A percentile compares a stretch with the other conserved stretches of the same genome.
Evolutionary conservation across 1,140 invertebrate species (phyloP).

Genomic region (Diachasmimorpha longicaudata): DNA sequence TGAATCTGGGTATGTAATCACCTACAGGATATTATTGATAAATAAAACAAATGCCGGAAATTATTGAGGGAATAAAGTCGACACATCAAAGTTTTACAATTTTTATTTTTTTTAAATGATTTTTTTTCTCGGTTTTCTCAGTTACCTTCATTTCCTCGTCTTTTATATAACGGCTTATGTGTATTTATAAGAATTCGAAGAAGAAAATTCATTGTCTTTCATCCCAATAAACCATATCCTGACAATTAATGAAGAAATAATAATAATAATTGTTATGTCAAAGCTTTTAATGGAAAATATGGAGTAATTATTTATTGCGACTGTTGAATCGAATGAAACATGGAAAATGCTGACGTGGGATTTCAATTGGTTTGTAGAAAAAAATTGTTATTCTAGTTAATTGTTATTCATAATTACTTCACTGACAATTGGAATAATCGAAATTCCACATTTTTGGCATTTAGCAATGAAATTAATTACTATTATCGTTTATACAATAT

Average conservation of each 20-base stretch:
- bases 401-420: background rate
- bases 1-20: too few species aligned
- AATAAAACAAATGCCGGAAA: too few species aligned
- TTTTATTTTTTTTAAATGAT: background rate
- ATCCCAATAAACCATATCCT: background rate
- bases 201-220: background rate
- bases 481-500: background rate
- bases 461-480: background rate
- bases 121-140: background rate
- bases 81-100: background rate
- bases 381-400: background rate
- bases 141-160: conserved; percentile 1
- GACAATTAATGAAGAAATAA: background rate
- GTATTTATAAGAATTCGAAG: conserved; percentile 11
- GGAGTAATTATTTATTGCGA: background rate
- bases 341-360: conserved; percentile 1
- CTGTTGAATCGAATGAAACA: background rate
- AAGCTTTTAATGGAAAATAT: background rate
- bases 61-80: too few species aligned
- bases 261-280: background rate
- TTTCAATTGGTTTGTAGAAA: background rate
- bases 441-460: conserved; percentile 9
- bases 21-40: too few species aligned
- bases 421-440: background rate
- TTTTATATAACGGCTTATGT: conserved; percentile 10